Evolutionary conservation across 1,140 invertebrate genomes (phyloP).

Genomic region (Hyles vespertilio): DNA sequence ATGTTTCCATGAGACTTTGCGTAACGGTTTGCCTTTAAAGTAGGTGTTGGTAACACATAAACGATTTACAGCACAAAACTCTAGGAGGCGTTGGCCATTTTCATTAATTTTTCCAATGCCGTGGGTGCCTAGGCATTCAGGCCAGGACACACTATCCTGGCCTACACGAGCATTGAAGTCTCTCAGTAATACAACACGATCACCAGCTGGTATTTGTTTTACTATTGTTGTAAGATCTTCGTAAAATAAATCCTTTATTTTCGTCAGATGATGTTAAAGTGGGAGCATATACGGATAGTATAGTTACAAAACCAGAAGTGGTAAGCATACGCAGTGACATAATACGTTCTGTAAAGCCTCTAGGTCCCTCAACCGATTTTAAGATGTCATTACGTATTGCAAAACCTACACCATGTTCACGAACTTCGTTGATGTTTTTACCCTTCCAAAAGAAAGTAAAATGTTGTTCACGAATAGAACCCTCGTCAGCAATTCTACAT

Average conservation of each 20-base stretch:
- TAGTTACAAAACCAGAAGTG: constrained; percentile 9
- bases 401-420: constrained; percentile 21
- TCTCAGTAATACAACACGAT: neutral
- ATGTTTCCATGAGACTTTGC: constrained; percentile 26
- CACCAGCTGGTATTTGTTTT: neutral
- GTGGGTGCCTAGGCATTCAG: constrained; percentile 14
- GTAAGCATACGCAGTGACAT: constrained; percentile 12
- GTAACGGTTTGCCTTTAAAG: constrained; percentile 12
- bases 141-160: constrained; percentile 8
- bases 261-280: too few species aligned
- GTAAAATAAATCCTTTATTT: too few species aligned
- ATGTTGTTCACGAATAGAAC: constrained; percentile 14
- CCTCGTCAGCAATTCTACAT: constrained; percentile 17
- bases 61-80: too few species aligned
- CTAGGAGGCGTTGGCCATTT: constrained; percentile 17
- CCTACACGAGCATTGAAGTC: constrained; percentile 20
- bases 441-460: constrained; percentile 26
- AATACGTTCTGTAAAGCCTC: constrained; percentile 17
- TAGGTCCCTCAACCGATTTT: constrained; percentile 10
- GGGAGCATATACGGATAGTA: too few species aligned
- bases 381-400: constrained; percentile 17
- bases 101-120: constrained; percentile 18
- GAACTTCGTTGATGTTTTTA: constrained; percentile 1
- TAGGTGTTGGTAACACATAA: too few species aligned
- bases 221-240: too few species aligned